Evolutionary conservation across 2,113 vertebrate species (phyloP), one percentile per base, ranked within the genome.

Genomic region (Tiliqua scincoides): DNA sequence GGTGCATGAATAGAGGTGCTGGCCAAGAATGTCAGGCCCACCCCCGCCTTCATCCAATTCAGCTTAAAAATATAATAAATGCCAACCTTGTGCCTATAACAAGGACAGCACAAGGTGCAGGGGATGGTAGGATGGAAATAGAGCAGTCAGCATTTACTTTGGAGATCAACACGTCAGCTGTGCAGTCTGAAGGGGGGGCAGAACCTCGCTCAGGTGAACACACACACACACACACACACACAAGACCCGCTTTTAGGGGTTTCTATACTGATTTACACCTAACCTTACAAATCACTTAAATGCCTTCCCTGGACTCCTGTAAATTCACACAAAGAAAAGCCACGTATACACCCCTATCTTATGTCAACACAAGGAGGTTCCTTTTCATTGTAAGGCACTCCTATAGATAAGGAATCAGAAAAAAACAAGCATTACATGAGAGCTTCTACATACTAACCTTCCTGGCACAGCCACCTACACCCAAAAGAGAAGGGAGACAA

Each of bases 331-430:
- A 25, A 79, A 27, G 80, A 54, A 82, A 82, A 17, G 43, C 54
- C 18, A 72, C 35, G n/a, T 21, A 83, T 9, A 35, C 35, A 57
- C 63, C 37, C 57, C 30, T 54, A 70, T 85, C 89, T 40, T 0
- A 0, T 10, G 74, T 85, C 54, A 0, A 0, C 75, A 3, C 25
- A 81, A 52, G 18, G 1, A 48, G 43, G 2, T 15, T 67, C 59
- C 68, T 52, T 83, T 54, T 68, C 85, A 75, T 37, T 79, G 17
- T 37, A 23, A 27, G 35, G 48, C 3, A 11, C 4, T 0, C 32
- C 15, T 0, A 76, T 89, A 92, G 93, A 95, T 85, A 93, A 23
- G 83, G 63, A 80, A 0, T 21, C 43, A 35, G 1, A 23, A 27
- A 52, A 3, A 1, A 84, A 84, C 68, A 79, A 63, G 71, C 23